Evolutionary conservation across 2,888 invertebrate species (phyloP).

Genomic region (Ischnus inquisitorius): DNA sequence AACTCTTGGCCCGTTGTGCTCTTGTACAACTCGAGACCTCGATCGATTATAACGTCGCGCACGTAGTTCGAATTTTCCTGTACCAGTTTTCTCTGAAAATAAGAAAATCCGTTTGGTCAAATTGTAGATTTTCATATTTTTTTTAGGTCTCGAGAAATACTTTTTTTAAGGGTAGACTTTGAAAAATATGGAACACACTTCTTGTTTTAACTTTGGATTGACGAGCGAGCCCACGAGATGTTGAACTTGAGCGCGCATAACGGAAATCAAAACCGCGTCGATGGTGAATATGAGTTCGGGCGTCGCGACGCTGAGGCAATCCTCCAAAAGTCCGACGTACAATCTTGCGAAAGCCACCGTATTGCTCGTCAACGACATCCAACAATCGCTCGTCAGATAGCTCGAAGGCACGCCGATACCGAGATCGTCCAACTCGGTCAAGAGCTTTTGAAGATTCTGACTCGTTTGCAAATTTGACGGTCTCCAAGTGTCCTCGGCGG

Average conservation of each 20-base stretch:
- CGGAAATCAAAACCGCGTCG: constrained; percentile 90
- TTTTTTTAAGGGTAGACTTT: constrained; percentile 2
- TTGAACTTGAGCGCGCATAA: constrained; percentile 91
- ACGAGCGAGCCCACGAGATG: constrained; percentile 88
- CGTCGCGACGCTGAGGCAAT: constrained; percentile 91
- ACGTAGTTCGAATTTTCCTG: constrained; percentile 90
- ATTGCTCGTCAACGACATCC: constrained; percentile 92
- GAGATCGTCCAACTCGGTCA: constrained; percentile 81
- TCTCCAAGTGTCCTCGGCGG: constrained; percentile 94
- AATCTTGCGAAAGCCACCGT: constrained; percentile 93
- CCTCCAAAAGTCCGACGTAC: constrained; percentile 91
- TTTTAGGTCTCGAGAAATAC: neutral
- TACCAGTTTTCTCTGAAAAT: constrained; percentile 88
- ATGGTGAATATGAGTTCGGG: constrained; percentile 91
- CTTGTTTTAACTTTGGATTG: constrained; percentile 86
- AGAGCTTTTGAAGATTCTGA: constrained; percentile 79
- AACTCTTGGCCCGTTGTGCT: constrained; percentile 80
- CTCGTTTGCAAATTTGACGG: constrained; percentile 92
- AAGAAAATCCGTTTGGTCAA: neutral
- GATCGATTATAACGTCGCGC: constrained; percentile 87
- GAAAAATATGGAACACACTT: constrained; percentile 83
- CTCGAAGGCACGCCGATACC: constrained; percentile 78
- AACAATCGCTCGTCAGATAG: constrained; percentile 87
- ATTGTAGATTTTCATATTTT: neutral
- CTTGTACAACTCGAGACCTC: constrained; percentile 82